Conservation (phyloP, 1,140 invertebrate genomes). For the Marisa cornuarietis region DNA sequence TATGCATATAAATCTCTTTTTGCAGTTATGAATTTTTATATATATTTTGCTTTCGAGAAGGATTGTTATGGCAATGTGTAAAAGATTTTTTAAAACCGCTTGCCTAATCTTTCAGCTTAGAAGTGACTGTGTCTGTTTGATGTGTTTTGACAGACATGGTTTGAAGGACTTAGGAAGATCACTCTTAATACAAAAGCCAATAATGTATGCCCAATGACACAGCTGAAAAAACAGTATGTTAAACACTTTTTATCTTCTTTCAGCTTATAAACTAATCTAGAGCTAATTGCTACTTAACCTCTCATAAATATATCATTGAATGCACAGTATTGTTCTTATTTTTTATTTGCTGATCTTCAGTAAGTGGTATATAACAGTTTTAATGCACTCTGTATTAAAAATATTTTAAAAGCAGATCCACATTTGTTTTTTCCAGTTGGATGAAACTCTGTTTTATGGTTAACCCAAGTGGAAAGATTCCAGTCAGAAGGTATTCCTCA, state of each 20-base stretch:
- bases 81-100: no score
- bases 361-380: no score
- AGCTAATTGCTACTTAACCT: no score
- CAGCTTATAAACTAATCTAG: neutral
- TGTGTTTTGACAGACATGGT: slow-evolving; percentile 83
- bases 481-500: slow-evolving; percentile 80
- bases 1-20: no score
- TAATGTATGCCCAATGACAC: slow-evolving; percentile 94
- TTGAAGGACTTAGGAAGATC: slow-evolving; percentile 84
- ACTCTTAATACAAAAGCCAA: slow-evolving; percentile 97
- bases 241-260: neutral
- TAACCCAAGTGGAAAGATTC: slow-evolving; percentile 94
- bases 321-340: no score
- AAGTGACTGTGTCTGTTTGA: slow-evolving; percentile 8
- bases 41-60: no score
- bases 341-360: no score
- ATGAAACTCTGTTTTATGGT: slow-evolving; percentile 93
- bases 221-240: slow-evolving; percentile 97
- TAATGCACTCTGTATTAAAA: no score
- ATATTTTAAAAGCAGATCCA: neutral
- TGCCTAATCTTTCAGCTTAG: no score
- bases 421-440: slow-evolving; percentile 79
- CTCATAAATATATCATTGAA: no score
- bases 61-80: no score
- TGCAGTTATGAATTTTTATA: no score